Evolutionary conservation across 2,888 invertebrate species (phyloP), one percentile per base, ranked within the genome.

Genomic region (Tetragonisca angustula): DNA sequence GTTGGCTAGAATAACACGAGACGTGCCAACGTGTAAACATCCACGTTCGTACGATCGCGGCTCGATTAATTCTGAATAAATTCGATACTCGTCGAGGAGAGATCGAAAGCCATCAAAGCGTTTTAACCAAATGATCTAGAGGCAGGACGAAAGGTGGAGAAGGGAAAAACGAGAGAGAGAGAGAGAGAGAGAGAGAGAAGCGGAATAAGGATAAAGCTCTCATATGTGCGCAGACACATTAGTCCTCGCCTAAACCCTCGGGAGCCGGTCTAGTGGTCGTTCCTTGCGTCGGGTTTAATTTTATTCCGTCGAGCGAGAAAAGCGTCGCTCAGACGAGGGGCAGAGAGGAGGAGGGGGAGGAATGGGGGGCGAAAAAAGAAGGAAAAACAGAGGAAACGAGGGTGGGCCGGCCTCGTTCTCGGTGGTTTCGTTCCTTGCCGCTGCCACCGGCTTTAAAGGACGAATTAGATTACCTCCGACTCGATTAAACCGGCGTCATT

Each of bases 381-480:
- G 67, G 56, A 81, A 76, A 81, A 81, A 81, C 70, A 77, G 52
- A 72, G 87, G 75, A 85, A 88, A 86, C 85, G 86, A 88, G 85
- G 78, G 71, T 77, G 24, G 70, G 81, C 75, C 77, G 79, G 84
- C 69, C 79, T 79, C 83, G 81, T 84, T 87, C 86, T 68, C 87
- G 73, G 87, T 61, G 89, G 90, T 89, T 90, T 91, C 87, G 90
- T 85, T 90, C 65, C 88, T 87, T 69, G 71, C 79, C 74, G 86
- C 77, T 81, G 83, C 73, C 76, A 80, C 72, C 54, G 81, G 69
- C 87, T 87, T 84, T 85, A 85, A 87, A 89, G 88, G 88, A 88
- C 87, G 89, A 89, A 89, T 89, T 89, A 89, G 90, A 89, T 89
- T 89, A 89, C 85, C 89, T 67, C 81, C 90, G 87, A 90, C 89